These are phyloP conservation scores for Laticauda laticaudata DNA, from an alignment of 2,113 vertebrate species.

Conservation along the genomic window DNA sequence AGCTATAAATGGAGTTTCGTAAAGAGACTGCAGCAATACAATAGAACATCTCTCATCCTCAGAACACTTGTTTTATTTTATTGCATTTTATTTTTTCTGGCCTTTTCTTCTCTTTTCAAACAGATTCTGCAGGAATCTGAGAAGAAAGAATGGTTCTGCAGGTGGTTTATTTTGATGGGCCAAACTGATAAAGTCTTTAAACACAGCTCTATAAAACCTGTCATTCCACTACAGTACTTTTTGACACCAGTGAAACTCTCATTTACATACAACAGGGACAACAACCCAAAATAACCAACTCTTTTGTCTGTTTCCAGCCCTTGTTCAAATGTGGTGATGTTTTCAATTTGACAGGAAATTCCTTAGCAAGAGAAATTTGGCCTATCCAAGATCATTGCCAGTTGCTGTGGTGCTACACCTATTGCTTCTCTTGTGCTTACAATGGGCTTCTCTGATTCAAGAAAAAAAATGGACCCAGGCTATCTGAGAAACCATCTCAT, in stretches of 20 bases:
- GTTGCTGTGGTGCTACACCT: background rate
- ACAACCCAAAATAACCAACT: background rate
- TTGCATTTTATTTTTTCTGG: background rate
- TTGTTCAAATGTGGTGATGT: background rate
- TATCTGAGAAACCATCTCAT: background rate
- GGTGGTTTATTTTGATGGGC: background rate
- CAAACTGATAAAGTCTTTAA: background rate
- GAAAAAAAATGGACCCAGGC: background rate
- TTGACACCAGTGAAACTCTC: background rate
- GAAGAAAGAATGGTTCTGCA: background rate
- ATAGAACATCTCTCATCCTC: background rate
- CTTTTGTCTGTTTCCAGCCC: background rate
- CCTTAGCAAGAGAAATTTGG: background rate
- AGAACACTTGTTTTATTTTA: background rate
- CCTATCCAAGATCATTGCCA: too few species aligned
- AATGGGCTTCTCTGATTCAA: background rate
- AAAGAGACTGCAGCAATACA: background rate
- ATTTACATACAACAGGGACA: background rate
- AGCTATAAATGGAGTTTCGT: background rate
- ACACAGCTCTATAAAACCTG: background rate
- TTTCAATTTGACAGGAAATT: background rate
- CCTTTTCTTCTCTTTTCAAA: background rate
- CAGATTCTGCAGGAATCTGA: background rate
- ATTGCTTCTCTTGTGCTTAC: background rate
- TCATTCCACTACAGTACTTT: background rate